Evolutionary conservation across 2,797 vertebrate genomes (phyloP).

Genomic region (Gobionotothen gibberifrons): DNA sequence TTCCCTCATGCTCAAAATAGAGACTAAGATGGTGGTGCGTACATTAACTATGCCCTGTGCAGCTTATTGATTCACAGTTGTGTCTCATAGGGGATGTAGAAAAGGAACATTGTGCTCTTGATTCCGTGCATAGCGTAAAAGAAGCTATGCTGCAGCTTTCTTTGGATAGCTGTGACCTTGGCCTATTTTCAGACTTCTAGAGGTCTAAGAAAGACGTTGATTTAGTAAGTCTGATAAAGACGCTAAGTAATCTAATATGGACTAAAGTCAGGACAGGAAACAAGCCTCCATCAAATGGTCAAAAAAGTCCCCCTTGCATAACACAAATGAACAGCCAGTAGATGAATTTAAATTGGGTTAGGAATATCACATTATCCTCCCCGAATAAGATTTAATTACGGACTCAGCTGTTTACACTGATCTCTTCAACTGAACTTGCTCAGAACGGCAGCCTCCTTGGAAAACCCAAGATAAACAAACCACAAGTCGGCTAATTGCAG

Average conservation of each 20-base stretch:
- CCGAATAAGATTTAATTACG: conserved; percentile 81
- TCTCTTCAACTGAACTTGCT: conserved; percentile 55
- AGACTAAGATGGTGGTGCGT: conserved; percentile 77
- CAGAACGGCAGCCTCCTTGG: conserved; percentile 44
- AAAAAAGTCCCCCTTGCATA: conserved; percentile 69
- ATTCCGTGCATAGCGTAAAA: conserved; percentile 24
- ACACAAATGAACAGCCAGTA: conserved; percentile 79
- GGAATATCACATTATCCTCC: conserved; percentile 83
- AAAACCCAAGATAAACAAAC: conserved; percentile 65
- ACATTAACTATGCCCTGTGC: conserved; percentile 68
- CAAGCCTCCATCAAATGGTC: conserved; percentile 49
- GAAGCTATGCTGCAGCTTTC: conserved; percentile 47
- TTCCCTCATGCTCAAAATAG: conserved; percentile 67
- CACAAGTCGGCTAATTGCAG: conserved; percentile 53
- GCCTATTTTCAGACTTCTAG: conserved; percentile 59
- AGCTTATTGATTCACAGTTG: conserved; percentile 74
- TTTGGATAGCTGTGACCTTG: conserved; percentile 66
- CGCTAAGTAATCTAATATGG: conserved; percentile 64
- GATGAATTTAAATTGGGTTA: conserved; percentile 81
- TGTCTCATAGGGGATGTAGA: conserved; percentile 60
- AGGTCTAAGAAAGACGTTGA: conserved; percentile 53
- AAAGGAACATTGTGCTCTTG: conserved; percentile 60
- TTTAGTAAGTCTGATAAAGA: conserved; percentile 51
- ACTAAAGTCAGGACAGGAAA: conserved; percentile 64
- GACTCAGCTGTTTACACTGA: conserved; percentile 70